Conservation (phyloP, 2,888 invertebrate species). For the Tinea pellionella region DNA sequence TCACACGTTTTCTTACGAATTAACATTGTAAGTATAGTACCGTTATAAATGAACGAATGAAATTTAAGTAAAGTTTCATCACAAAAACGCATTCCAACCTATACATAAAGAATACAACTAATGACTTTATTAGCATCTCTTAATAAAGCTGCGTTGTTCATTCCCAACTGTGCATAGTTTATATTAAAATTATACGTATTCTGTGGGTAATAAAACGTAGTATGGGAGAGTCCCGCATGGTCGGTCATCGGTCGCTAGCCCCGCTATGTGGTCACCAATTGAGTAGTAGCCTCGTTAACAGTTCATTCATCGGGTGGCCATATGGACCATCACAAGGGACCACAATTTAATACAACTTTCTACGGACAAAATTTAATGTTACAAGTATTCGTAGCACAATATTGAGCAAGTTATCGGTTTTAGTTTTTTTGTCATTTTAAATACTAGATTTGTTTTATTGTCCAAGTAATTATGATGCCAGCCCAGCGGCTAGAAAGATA, state of each 20-base stretch:
- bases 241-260: slow-evolving; percentile 6
- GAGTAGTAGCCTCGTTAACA: slow-evolving; percentile 38
- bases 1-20: too few relatives aligned
- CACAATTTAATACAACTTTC: neutral
- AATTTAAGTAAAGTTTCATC: neutral
- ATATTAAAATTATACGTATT: slow-evolving; percentile 7
- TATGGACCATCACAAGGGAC: slow-evolving; percentile 28
- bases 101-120: neutral
- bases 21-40: too few relatives aligned
- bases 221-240: slow-evolving; percentile 8
- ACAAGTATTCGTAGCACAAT: too few relatives aligned
- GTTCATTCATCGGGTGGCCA: slow-evolving; percentile 52
- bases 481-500: too few relatives aligned
- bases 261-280: slow-evolving; percentile 11
- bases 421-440: too few relatives aligned
- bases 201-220: slow-evolving; percentile 1
- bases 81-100: neutral
- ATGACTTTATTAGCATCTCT: slow-evolving; percentile 1
- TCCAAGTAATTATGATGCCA: too few relatives aligned
- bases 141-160: neutral
- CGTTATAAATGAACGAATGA: too few relatives aligned
- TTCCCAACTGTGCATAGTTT: neutral
- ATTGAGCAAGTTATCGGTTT: too few relatives aligned
- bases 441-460: too few relatives aligned
- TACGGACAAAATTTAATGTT: neutral